Percentiles rank a stretch among this genome's conserved stretches.
Evolutionary conservation across 2,113 vertebrate genomes (phyloP).

Genomic region (Anthoscopus minutus): DNA sequence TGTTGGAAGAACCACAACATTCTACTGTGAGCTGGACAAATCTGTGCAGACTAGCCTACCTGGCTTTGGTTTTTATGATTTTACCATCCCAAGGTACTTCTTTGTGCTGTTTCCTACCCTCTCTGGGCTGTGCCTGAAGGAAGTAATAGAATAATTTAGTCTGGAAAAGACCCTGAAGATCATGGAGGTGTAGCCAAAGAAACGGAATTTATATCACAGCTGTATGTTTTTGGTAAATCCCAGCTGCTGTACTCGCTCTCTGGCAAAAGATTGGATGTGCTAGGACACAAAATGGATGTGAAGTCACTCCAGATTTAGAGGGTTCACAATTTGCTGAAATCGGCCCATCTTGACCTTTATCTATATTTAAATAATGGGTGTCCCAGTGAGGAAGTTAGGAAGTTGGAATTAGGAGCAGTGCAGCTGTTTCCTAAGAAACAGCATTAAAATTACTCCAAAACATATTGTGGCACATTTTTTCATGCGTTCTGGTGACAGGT

Average conservation of each 20-base stretch:
- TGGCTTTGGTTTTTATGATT: not conserved
- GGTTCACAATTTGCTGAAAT: not conserved
- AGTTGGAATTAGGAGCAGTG: not conserved
- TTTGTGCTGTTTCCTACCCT: not conserved
- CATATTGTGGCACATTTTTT: not conserved
- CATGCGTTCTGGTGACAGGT: not conserved
- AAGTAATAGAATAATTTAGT: not conserved
- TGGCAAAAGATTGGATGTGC: not conserved
- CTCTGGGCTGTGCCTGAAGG: not conserved
- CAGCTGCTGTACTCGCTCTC: not conserved
- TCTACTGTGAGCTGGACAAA: not conserved
- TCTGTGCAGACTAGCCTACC: not conserved
- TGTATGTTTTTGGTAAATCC: not conserved
- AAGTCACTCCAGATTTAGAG: not conserved
- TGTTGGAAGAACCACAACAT: not conserved
- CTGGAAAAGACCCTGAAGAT: not conserved
- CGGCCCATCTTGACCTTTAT: not conserved
- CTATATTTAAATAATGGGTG: not conserved
- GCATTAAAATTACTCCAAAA: not conserved
- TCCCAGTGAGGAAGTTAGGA: not conserved
- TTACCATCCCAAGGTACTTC: not conserved
- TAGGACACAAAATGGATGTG: not conserved
- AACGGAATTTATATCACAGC: not conserved
- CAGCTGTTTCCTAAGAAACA: constrained; percentile 12
- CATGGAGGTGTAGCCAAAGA: not conserved